These are phyloP conservation scores for Rhabditoides inermis DNA, from an alignment of 2,888 invertebrate genomes.

Conservation along the genomic window DNA sequence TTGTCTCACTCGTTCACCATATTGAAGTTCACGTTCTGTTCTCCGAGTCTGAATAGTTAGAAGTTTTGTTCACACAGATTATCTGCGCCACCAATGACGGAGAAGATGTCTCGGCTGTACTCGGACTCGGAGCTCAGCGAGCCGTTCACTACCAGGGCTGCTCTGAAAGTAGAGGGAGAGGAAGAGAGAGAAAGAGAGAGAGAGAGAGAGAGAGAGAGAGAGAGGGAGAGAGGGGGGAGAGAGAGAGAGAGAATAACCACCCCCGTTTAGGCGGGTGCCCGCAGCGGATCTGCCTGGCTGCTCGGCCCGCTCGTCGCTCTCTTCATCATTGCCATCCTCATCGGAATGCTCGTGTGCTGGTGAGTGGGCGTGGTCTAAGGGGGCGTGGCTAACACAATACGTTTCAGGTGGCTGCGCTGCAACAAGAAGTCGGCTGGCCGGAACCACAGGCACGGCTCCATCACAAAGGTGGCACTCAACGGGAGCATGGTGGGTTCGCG, in stretches of 20 bases:
- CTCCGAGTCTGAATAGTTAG: no score
- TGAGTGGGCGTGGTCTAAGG: not conserved
- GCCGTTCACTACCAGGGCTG: conserved; percentile 36
- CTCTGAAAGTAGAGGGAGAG: conserved; percentile 12
- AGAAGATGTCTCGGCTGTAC: conserved; percentile 36
- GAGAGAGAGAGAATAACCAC: no score
- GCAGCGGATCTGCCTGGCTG: conserved; percentile 19
- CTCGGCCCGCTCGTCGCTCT: conserved; percentile 62
- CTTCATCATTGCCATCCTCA: conserved; percentile 73
- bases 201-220: no score
- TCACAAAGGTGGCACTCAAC: conserved; percentile 42
- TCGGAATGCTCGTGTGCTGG: conserved; percentile 58
- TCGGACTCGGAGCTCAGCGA: conserved; percentile 42
- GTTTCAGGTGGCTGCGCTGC: conserved; percentile 37
- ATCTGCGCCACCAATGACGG: conserved; percentile 51
- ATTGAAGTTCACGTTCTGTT: no score
- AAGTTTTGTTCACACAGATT: no score
- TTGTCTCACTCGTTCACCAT: no score
- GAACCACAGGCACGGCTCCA: conserved; percentile 36
- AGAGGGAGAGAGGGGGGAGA: no score
- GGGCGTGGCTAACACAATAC: not conserved
- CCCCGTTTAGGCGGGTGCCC: not conserved
- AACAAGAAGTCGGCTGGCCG: conserved; percentile 35
- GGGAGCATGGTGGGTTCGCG: conserved; percentile 25
- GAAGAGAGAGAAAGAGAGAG: conserved; percentile 1